A percentile compares a stretch with the other conserved stretches of the same genome.
Conservation (phyloP, 2,797 vertebrate genomes). For the Pipistrellus pygmaeus region DNA sequence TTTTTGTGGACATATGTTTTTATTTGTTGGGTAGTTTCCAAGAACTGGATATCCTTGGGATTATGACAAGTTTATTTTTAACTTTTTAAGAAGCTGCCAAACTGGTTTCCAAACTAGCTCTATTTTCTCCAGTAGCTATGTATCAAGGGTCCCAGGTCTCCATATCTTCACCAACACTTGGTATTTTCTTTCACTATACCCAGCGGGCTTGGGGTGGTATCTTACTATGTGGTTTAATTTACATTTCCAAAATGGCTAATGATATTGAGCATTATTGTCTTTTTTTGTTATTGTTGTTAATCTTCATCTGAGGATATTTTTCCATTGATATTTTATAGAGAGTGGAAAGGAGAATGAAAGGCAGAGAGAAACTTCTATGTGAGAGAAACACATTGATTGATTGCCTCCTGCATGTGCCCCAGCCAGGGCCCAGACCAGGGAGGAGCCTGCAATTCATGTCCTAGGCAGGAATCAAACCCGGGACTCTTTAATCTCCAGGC, state of each 20-base stretch:
- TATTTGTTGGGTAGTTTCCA: neutral
- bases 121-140: neutral
- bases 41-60: neutral
- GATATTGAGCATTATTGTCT: neutral
- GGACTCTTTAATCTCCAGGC: too few relatives aligned
- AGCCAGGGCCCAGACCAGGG: too few relatives aligned
- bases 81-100: neutral
- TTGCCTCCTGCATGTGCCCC: too few relatives aligned
- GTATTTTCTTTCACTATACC: neutral
- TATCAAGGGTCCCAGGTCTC: neutral
- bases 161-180: neutral
- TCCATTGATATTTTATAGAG: too few relatives aligned
- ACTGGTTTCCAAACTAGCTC: neutral
- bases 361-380: too few relatives aligned
- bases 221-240: neutral
- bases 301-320: too few relatives aligned
- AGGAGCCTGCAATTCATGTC: too few relatives aligned
- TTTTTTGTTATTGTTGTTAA: neutral
- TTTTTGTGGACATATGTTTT: neutral
- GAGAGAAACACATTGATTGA: too few relatives aligned
- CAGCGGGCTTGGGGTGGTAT: neutral
- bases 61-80: conserved; percentile 1
- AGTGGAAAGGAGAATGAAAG: too few relatives aligned
- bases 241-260: neutral
- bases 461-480: too few relatives aligned